These are phyloP conservation scores for Myotis davidii DNA, from an alignment of 2,113 vertebrate species.

Conservation along the genomic window DNA sequence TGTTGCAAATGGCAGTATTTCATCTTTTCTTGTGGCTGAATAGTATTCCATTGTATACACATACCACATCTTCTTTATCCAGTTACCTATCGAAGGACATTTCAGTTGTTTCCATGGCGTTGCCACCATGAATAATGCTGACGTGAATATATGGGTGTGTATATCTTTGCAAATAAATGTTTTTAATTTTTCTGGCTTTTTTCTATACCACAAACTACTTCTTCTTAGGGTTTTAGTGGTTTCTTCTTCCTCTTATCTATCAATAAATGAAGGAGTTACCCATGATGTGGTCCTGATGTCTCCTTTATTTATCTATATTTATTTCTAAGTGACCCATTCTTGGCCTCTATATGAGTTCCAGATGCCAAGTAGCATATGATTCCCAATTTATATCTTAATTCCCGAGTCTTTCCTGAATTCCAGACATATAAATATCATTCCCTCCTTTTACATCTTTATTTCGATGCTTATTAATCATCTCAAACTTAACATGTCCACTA, in stretches of 20 bases:
- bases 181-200: neutral
- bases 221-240: neutral
- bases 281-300: neutral
- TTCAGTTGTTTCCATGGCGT: neutral
- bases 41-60: neutral
- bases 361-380: neutral
- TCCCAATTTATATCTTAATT: neutral
- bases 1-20: neutral
- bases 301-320: neutral
- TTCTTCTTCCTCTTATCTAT: neutral
- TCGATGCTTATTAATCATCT: neutral
- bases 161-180: neutral
- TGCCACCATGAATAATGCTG: neutral
- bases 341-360: neutral
- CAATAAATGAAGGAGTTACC: neutral
- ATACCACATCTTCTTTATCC: neutral
- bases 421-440: neutral
- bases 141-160: neutral
- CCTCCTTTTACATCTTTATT: neutral
- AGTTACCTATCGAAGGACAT: neutral
- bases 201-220: neutral
- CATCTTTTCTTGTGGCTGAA: neutral
- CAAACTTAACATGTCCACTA: neutral
- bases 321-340: neutral
- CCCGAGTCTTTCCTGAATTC: neutral